Percentiles rank a stretch among this genome's conserved stretches.
Evolutionary conservation across 2,113 vertebrate genomes (phyloP).

Genomic region (Lepisosteus osseus): DNA sequence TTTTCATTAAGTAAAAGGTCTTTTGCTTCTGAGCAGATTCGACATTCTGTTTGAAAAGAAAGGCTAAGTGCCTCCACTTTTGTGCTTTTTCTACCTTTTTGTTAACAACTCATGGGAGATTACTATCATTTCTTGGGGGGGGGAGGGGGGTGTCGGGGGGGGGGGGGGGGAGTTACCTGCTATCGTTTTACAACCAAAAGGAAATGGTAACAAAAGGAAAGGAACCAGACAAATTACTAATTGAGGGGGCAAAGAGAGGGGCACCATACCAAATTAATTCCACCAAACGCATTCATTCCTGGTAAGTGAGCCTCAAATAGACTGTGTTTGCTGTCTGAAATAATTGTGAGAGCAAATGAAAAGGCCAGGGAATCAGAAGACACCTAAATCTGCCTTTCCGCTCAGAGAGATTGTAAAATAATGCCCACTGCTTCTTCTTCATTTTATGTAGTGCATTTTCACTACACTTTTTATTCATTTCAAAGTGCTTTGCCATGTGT

Average conservation of each 20-base stretch:
- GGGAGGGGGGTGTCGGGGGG: conserved; percentile 30
- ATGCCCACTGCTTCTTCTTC: too few species aligned
- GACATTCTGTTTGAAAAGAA: conserved; percentile 21
- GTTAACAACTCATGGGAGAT: conserved; percentile 43
- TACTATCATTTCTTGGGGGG: conserved; percentile 50
- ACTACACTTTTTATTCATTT: too few species aligned
- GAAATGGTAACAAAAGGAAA: conserved; percentile 66
- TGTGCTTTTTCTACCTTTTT: conserved; percentile 30
- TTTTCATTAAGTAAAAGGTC: too few species aligned
- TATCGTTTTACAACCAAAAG: conserved; percentile 77
- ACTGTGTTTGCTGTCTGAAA: too few species aligned
- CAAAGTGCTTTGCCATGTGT: too few species aligned
- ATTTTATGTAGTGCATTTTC: too few species aligned
- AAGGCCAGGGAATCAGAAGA: too few species aligned
- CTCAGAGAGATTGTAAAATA: too few species aligned
- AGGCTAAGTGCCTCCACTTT: conserved; percentile 25
- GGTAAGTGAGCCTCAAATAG: conserved; percentile 13
- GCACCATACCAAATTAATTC: conserved; percentile 22
- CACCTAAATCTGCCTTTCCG: too few species aligned
- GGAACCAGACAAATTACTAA: conserved; percentile 78
- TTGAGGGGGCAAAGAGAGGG: conserved; percentile 67
- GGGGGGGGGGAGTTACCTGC: conserved; percentile 48
- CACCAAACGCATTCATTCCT: conserved; percentile 33
- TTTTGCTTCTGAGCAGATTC: background rate
- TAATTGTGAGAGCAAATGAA: too few species aligned